These are phyloP conservation scores for Eulacestoma nigropectus DNA, from an alignment of 2,113 vertebrate genomes.

Conservation along the genomic window DNA sequence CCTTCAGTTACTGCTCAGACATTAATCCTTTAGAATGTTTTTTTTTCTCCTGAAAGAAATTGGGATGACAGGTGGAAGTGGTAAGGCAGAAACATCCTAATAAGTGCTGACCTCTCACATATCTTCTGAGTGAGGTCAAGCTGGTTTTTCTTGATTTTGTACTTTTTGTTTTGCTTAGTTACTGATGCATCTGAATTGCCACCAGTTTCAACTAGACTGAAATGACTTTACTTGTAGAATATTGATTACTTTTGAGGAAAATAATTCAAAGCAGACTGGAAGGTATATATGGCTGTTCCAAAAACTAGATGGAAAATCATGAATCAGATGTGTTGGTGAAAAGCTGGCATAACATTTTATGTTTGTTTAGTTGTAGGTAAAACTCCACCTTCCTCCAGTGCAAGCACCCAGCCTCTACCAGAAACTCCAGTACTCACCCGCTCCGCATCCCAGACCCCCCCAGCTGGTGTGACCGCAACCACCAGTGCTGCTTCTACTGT, in stretches of 20 bases:
- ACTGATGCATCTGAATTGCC: background rate
- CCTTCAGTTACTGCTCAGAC: background rate
- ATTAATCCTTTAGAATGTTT: background rate
- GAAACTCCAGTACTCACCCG: conserved; percentile 76
- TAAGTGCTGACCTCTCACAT: background rate
- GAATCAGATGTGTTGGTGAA: background rate
- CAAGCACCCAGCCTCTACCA: conserved; percentile 73
- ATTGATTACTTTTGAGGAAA: background rate
- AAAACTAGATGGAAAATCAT: background rate
- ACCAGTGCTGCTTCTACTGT: conserved; percentile 67
- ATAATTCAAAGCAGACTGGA: background rate
- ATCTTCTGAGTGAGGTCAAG: background rate
- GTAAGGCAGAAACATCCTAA: background rate
- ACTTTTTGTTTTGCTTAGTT: background rate
- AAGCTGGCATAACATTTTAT: background rate
- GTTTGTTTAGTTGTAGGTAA: conserved; percentile 75
- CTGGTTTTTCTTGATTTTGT: background rate
- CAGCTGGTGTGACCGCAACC: conserved; percentile 75
- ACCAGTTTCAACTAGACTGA: background rate
- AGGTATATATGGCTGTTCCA: background rate
- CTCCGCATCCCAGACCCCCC: conserved; percentile 74
- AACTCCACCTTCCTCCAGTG: conserved; percentile 69
- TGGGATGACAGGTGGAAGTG: background rate
- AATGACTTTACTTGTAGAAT: background rate
- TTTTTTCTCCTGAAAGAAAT: background rate